phyloP scores from a whole-genome alignment of 2,888 invertebrate genomes.

The Aspidapion aeneum region DNA sequence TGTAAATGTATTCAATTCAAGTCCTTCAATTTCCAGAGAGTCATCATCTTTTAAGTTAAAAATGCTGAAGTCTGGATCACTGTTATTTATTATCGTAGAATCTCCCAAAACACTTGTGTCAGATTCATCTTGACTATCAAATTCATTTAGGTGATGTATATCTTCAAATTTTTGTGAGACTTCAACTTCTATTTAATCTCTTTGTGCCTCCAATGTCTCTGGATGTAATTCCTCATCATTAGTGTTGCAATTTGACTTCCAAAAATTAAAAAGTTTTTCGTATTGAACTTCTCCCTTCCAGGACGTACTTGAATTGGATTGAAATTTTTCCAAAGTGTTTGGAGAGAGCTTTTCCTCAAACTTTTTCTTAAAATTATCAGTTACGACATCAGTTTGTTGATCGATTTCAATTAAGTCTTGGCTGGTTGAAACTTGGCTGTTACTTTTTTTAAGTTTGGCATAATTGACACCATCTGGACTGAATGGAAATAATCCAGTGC shows the following conservation, averaged over 20 bases:
- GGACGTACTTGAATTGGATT: neutral
- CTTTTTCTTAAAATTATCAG: neutral
- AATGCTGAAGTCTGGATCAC: neutral
- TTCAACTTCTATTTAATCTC: neutral
- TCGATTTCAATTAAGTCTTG: neutral
- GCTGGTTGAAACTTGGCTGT: neutral
- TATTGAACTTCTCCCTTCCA: neutral
- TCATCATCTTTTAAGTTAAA: neutral
- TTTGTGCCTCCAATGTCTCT: neutral
- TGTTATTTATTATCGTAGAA: conserved; percentile 4
- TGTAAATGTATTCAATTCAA: neutral
- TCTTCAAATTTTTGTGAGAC: conserved; percentile 1
- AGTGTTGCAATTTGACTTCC: conserved; percentile 5
- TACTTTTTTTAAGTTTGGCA: neutral
- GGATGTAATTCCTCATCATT: conserved; percentile 1
- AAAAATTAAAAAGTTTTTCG: conserved; percentile 6
- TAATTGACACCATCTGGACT: neutral
- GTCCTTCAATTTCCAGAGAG: conserved; percentile 1
- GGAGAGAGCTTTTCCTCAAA: neutral
- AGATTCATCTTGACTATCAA: neutral
- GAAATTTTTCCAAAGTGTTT: neutral
- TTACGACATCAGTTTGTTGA: neutral
- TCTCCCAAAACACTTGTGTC: conserved; percentile 2
- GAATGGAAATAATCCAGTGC: neutral
- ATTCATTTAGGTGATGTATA: conserved; percentile 6